A percentile compares a stretch with the other conserved stretches of the same genome.
Evolutionary conservation across 2,888 invertebrate species (phyloP).

Genomic region (Stegophylla sp.): DNA sequence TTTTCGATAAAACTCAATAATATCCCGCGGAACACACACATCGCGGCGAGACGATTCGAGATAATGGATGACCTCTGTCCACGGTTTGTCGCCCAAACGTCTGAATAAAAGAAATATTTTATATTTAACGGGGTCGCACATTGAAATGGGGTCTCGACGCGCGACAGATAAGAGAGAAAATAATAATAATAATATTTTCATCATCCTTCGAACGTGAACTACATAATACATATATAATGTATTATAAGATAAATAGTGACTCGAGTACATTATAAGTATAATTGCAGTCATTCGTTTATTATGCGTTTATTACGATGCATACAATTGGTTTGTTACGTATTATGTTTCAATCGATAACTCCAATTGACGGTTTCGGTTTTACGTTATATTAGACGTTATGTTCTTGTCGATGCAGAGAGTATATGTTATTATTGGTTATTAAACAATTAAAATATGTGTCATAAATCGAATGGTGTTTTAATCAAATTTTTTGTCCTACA

Average conservation of each 20-base stretch:
- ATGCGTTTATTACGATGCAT: background rate
- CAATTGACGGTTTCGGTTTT: background rate
- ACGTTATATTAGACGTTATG: background rate
- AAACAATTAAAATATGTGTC: background rate
- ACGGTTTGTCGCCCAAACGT: conserved; percentile 11
- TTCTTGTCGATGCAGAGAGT: background rate
- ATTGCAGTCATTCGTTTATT: background rate
- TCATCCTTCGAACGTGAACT: background rate
- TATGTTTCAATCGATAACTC: background rate
- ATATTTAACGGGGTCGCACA: background rate
- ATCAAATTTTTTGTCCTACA: background rate
- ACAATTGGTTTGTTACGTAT: no score
- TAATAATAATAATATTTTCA: background rate
- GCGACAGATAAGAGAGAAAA: background rate
- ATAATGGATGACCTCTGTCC: conserved; percentile 25
- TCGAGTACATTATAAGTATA: no score
- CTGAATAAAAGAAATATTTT: no score
- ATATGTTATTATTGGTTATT: no score
- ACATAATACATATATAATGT: background rate
- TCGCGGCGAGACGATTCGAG: background rate
- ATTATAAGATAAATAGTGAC: no score
- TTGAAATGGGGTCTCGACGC: background rate
- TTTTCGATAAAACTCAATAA: no score
- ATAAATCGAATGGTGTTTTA: background rate
- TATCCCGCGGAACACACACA: conserved; percentile 19